Evolutionary conservation across 2,888 invertebrate genomes (phyloP).

Genomic region (Pyrocoelia pectoralis): DNA sequence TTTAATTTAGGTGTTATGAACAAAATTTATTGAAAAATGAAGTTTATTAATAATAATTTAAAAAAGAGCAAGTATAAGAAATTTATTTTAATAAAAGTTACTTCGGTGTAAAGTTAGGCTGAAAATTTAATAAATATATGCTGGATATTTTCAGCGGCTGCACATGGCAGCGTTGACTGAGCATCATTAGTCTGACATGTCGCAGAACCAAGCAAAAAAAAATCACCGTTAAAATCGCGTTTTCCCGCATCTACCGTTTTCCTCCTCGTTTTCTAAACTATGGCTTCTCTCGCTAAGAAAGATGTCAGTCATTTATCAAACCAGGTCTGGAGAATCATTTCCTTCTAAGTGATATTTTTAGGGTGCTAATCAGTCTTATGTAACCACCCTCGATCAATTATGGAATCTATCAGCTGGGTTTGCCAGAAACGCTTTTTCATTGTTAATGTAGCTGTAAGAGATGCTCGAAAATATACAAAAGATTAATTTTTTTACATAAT

Average conservation of each 20-base stretch:
- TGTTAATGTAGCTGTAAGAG: conserved; percentile 42
- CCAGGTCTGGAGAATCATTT: conserved; percentile 48
- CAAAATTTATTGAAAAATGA: conserved; percentile 5
- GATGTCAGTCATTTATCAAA: conserved; percentile 58
- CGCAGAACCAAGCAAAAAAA: conserved; percentile 47
- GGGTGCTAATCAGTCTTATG: conserved; percentile 57
- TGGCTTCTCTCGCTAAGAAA: conserved; percentile 51
- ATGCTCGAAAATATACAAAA: conserved; percentile 28
- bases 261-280: conserved; percentile 39
- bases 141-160: conserved; percentile 48
- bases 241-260: conserved; percentile 44
- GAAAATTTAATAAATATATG: conserved; percentile 48
- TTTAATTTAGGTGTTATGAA: conserved; percentile 1
- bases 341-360: conserved; percentile 56
- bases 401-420: conserved; percentile 53
- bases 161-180: conserved; percentile 51
- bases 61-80: conserved; percentile 5
- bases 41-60: conserved; percentile 12
- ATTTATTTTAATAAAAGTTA: conserved; percentile 22
- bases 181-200: conserved; percentile 56
- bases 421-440: conserved; percentile 48
- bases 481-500: conserved; percentile 34
- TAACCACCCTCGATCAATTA: conserved; percentile 58
- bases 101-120: conserved; percentile 33
- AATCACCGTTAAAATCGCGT: conserved; percentile 50